A percentile compares a stretch with the other conserved stretches of the same genome.
Evolutionary conservation across 2,797 vertebrate species (phyloP).

Genomic region (Xiphorhynchus erythropygius): DNA sequence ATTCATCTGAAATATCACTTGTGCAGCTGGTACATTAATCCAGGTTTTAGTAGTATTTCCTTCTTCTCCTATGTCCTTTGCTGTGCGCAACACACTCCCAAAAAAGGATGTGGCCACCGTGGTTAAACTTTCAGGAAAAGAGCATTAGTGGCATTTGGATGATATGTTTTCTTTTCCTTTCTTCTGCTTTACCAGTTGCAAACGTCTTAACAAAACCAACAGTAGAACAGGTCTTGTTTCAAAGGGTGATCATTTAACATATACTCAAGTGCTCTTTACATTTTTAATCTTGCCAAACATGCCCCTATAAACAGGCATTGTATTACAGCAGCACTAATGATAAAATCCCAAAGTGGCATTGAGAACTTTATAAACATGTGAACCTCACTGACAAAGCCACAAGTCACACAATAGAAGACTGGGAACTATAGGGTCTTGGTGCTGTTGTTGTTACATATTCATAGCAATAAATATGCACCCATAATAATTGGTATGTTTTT

Average conservation of each 20-base stretch:
- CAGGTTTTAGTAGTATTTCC: background rate
- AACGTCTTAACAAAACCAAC: slow-evolving; percentile 18
- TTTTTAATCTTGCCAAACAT: slow-evolving; percentile 19
- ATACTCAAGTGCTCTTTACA: background rate
- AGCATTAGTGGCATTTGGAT: background rate
- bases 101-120: background rate
- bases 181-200: background rate
- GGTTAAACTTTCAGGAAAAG: background rate
- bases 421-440: background rate
- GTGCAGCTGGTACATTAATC: background rate
- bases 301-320: background rate
- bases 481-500: background rate
- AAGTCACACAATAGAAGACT: background rate
- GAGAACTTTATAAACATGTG: background rate
- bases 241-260: background rate
- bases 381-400: background rate
- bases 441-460: background rate
- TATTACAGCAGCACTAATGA: background rate
- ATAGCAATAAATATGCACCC: background rate
- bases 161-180: background rate
- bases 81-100: background rate
- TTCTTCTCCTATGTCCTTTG: background rate
- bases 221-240: background rate
- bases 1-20: background rate
- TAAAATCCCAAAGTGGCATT: background rate